A percentile compares a stretch with the other conserved stretches of the same genome.
Evolutionary conservation across 2,113 vertebrate species (phyloP).

Genomic region (Phaethornis superciliosus): DNA sequence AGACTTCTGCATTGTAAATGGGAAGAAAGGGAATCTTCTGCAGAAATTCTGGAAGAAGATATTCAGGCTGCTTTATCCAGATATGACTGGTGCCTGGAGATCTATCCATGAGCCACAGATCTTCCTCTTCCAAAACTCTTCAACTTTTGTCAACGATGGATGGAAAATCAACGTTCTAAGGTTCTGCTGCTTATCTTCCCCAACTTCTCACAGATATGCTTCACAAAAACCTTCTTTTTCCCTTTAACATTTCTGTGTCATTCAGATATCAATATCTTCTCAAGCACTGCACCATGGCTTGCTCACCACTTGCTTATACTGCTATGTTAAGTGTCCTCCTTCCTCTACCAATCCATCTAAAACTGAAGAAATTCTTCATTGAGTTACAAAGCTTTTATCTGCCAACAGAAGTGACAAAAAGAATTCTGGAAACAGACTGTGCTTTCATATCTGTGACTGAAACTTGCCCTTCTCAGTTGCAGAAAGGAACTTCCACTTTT

Average conservation of each 20-base stretch:
- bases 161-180: neutral
- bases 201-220: neutral
- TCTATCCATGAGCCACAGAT: neutral
- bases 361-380: neutral
- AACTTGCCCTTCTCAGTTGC: neutral
- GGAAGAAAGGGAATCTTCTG: neutral
- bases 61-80: neutral
- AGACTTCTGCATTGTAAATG: neutral
- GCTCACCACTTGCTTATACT: neutral
- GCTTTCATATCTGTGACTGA: neutral
- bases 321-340: neutral
- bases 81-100: neutral
- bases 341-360: neutral
- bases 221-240: neutral
- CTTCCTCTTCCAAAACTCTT: too few relatives aligned
- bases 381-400: neutral
- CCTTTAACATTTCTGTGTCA: neutral
- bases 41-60: neutral
- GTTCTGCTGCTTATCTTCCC: neutral
- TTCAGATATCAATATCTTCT: neutral
- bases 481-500: neutral
- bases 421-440: neutral
- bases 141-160: neutral
- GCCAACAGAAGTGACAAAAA: neutral
- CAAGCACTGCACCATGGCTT: neutral